Conservation (phyloP, 2,888 invertebrate genomes). For the Apotomis betuletana region DNA sequence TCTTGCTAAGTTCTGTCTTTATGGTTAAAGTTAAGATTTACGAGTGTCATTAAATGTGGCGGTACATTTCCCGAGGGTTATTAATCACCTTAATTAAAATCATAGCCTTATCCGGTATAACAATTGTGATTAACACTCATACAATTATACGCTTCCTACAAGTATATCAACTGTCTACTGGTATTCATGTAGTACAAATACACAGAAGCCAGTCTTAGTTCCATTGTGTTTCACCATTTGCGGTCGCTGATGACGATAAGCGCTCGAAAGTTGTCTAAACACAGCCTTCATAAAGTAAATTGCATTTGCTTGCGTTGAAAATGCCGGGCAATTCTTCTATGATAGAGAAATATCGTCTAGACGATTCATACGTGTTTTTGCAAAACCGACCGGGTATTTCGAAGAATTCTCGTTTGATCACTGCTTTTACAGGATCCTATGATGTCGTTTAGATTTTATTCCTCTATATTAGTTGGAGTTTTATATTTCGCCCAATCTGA, state of each 20-base stretch:
- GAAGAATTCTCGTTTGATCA: constrained; percentile 5
- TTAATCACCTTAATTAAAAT: constrained; percentile 35
- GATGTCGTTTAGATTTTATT: background rate
- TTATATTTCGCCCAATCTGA: background rate
- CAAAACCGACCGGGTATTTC: constrained; percentile 4
- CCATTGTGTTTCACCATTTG: constrained; percentile 38
- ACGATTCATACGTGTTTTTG: constrained; percentile 32
- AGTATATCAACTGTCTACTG: background rate
- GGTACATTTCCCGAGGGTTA: constrained; percentile 17
- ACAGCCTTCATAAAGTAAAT: constrained; percentile 40
- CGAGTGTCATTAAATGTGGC: constrained; percentile 25
- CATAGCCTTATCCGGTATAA: background rate
- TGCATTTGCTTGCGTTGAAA: constrained; percentile 38
- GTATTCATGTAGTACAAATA: constrained; percentile 12
- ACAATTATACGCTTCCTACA: background rate
- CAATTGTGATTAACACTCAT: constrained; percentile 6
- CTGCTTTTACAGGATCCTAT: background rate
- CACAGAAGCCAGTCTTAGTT: constrained; percentile 28
- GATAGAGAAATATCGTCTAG: constrained; percentile 34
- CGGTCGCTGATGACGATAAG: constrained; percentile 39
- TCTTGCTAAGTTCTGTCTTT: constrained; percentile 12
- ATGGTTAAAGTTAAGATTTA: constrained; percentile 32
- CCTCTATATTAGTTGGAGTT: background rate
- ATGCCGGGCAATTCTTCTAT: constrained; percentile 27
- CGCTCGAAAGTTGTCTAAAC: constrained; percentile 39